A percentile compares a stretch with the other conserved stretches of the same genome.
Conservation (phyloP, 2,113 vertebrate species). For the Pandion haliaetus region DNA sequence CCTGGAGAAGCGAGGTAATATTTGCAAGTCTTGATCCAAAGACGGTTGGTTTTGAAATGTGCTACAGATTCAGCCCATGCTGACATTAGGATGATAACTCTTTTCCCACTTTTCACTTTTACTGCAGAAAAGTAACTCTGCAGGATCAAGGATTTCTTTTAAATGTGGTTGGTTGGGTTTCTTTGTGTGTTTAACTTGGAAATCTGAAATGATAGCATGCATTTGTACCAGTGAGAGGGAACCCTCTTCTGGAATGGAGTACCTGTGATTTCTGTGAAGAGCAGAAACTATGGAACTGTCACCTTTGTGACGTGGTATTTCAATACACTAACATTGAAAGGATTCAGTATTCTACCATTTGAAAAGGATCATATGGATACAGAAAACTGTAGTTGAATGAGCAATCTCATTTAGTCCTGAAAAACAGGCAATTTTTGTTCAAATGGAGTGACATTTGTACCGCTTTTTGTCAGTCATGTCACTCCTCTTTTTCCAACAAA, state of each 20-base stretch:
- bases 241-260: neutral
- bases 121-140: neutral
- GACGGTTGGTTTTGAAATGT: neutral
- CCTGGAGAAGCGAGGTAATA: neutral
- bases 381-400: neutral
- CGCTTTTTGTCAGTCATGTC: fast-evolving
- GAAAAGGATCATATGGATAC: neutral
- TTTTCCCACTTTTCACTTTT: too few species aligned
- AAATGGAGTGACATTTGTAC: neutral
- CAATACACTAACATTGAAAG: neutral
- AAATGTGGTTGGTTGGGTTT: neutral
- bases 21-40: neutral
- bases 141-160: neutral
- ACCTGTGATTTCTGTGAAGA: neutral
- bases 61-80: neutral
- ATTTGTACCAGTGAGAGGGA: neutral
- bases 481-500: neutral
- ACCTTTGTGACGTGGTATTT: neutral
- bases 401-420: neutral
- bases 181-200: neutral
- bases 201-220: neutral
- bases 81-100: neutral
- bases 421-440: neutral
- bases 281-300: neutral
- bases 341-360: neutral